phyloP scores from a whole-genome alignment of 2,888 invertebrate species.

The Ceratothoa steindachneri region DNA sequence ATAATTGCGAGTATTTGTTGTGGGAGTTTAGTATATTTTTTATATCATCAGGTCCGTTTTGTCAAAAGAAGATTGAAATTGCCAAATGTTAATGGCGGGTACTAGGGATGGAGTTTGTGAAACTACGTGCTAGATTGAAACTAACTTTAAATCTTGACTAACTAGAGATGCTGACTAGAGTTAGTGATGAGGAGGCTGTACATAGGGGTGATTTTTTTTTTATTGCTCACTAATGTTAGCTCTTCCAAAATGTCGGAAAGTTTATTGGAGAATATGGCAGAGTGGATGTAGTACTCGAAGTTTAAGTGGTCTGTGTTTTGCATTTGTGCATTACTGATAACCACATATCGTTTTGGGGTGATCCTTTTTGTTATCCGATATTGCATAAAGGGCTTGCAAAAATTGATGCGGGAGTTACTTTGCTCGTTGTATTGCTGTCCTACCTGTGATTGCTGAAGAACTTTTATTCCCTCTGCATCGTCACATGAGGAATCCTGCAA shows the following conservation, averaged over 20 bases:
- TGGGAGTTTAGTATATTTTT: no score
- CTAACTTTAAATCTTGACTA: no score
- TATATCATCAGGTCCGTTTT: no score
- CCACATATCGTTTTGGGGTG: not conserved
- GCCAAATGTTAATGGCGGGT: not conserved
- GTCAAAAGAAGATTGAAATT: no score
- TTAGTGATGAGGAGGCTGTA: no score
- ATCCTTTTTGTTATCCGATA: not conserved
- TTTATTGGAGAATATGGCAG: not conserved
- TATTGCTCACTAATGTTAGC: not conserved
- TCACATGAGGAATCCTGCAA: not conserved
- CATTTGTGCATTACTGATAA: not conserved
- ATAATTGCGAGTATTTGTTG: not conserved
- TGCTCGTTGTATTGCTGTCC: not conserved
- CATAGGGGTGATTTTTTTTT: not conserved
- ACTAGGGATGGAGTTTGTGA: not conserved
- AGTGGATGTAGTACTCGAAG: not conserved
- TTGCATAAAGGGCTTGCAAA: not conserved
- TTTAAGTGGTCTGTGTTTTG: not conserved
- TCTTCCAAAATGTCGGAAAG: not conserved
- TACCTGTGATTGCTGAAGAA: not conserved
- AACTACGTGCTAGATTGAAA: no score
- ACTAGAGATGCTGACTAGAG: no score
- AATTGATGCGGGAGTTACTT: not conserved
- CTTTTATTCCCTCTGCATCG: not conserved